These are phyloP conservation scores for Polypterus bichir DNA, from an alignment of 2,113 vertebrate genomes.

Conservation along the genomic window DNA sequence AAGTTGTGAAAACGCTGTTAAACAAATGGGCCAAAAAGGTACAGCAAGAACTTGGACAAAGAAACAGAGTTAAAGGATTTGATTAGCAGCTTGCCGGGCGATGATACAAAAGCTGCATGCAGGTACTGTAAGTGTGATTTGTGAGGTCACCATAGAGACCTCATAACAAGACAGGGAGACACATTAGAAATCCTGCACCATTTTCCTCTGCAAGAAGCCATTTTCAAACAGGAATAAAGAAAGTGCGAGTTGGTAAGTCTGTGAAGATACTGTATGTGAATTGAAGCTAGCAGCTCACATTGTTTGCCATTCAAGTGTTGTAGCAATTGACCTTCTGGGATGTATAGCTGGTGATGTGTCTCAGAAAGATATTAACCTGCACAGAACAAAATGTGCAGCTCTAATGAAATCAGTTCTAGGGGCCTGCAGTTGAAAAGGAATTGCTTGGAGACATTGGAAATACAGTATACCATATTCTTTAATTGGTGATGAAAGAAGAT, in stretches of 20 bases:
- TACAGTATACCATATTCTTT: not conserved
- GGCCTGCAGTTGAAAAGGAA: not conserved
- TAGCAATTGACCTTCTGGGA: slow-evolving; percentile 3
- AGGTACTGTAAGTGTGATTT: too few species aligned
- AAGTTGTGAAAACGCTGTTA: too few species aligned
- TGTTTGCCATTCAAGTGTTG: slow-evolving; percentile 10
- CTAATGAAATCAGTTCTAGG: slow-evolving; percentile 2
- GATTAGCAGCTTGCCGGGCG: too few species aligned
- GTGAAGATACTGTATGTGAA: not conserved
- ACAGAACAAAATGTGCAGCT: slow-evolving; percentile 8
- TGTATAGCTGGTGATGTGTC: slow-evolving; percentile 4
- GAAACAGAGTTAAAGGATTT: too few species aligned
- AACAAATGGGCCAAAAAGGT: too few species aligned
- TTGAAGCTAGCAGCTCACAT: slow-evolving; percentile 9
- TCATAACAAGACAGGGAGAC: too few species aligned
- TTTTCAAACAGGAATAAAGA: not conserved
- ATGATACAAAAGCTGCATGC: too few species aligned
- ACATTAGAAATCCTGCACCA: too few species aligned
- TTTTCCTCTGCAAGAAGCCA: too few species aligned
- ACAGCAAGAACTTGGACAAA: too few species aligned
- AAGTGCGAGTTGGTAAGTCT: not conserved
- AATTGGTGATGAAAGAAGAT: slow-evolving; percentile 7
- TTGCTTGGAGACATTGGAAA: slow-evolving; percentile 1
- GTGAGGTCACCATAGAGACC: too few species aligned
- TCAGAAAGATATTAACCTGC: slow-evolving; percentile 6